Base-by-base conservation (phyloP, 2,113 vertebrate genomes). In the Pipra filicauda region DNA sequence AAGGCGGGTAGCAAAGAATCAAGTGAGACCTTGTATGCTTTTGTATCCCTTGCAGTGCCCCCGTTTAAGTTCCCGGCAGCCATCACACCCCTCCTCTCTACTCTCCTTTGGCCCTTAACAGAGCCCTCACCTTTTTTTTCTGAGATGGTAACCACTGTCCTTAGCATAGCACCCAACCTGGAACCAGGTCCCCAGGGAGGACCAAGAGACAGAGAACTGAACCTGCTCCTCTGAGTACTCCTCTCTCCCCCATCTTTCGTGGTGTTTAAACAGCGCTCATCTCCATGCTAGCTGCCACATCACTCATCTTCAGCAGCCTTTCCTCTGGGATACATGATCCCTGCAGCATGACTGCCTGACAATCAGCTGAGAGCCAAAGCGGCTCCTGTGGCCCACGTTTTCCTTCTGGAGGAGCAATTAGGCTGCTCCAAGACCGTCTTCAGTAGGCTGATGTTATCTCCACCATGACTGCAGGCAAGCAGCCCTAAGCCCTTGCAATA, bases 391-490 rank as follows among this genome's bases (percentile, higher is more conserved):
- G 58, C 89, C 85, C 62, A 30, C 0, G 0, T 74, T 95, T 89
- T 89, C 83, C 43, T 86, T 70, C 76, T 91, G 52, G 48, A 77
- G 92, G 67, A 96, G 39, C 85, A 86, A 77, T 93, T 85, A 95
- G 61, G n/a, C 88, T 95, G 51, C 94, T 78, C n/a, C 0, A 5
- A 91, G 79, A 57, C 91, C 37, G 44, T 52, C 81, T 96, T 93
- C 76, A 27, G 84, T 12, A 81, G 69, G 59, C 39, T 73, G 74
- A 93, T 94, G 57, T 89, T 96, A 95, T 96, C 92, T 94, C 52
- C 23, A 49, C 57, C 16, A 3, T 95, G 95, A 96, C 12, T n/a
- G 69, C 48, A 95, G 93, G 64, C 14, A 0, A 92, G 81, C 59
- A 88, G 88, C 87, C 66, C 59, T 65, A 31, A 93, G 66, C 62